Percentiles rank a stretch among this genome's conserved stretches.
Evolutionary conservation across 2,888 invertebrate species (phyloP).

Genomic region (Rhimphoctona megacephalus): DNA sequence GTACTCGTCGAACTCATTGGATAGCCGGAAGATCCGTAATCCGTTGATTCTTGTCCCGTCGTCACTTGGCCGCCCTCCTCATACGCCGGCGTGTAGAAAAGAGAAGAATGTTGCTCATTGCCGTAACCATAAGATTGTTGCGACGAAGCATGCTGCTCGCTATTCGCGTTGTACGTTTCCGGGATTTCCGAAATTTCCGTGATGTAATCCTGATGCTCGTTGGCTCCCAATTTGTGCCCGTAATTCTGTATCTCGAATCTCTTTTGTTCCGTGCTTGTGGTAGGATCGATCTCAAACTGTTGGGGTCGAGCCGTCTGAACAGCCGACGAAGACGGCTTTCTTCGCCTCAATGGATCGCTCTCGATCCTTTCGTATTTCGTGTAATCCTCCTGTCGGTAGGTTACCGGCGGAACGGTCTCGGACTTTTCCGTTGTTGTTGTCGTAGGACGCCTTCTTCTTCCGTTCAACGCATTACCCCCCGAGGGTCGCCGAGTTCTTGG

Average conservation of each 20-base stretch:
- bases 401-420: slow-evolving; percentile 47
- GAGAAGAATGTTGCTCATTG: slow-evolving; percentile 49
- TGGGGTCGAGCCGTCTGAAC: not conserved
- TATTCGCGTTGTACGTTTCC: slow-evolving; percentile 32
- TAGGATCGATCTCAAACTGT: slow-evolving; percentile 38
- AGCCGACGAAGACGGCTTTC: slow-evolving; percentile 43
- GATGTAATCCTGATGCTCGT: slow-evolving; percentile 67
- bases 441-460: slow-evolving; percentile 58
- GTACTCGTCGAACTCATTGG: slow-evolving; percentile 40
- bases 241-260: slow-evolving; percentile 66
- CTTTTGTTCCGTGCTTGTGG: slow-evolving; percentile 62
- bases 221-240: slow-evolving; percentile 67
- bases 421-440: slow-evolving; percentile 68
- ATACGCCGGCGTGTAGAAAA: slow-evolving; percentile 58
- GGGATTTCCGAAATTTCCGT: slow-evolving; percentile 46
- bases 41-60: slow-evolving; percentile 40
- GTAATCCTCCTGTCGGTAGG: slow-evolving; percentile 51
- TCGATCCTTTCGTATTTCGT: slow-evolving; percentile 61
- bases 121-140: slow-evolving; percentile 50
- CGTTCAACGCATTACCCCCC: slow-evolving; percentile 15
- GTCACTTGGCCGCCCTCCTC: slow-evolving; percentile 40
- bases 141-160: slow-evolving; percentile 48
- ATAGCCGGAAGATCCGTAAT: slow-evolving; percentile 55
- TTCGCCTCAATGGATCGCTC: slow-evolving; percentile 49
- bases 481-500: slow-evolving; percentile 63